Base-by-base conservation (phyloP, 2,113 vertebrate species). In the Caloenas nicobarica region DNA sequence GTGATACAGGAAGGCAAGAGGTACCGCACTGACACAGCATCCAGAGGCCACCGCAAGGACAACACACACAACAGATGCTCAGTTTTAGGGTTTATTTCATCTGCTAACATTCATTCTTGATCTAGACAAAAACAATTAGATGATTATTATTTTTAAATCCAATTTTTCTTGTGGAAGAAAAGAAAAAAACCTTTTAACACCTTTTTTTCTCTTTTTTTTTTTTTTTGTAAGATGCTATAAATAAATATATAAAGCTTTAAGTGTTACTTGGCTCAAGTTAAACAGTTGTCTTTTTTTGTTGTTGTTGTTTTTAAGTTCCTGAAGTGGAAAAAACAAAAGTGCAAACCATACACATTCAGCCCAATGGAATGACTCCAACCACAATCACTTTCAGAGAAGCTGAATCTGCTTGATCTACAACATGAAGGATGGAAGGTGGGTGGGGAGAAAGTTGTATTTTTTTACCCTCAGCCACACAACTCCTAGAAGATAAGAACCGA, bases 221-320 rank as follows among this genome's bases (percentile, higher is more conserved):
- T 91, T 91, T 92, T 94, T 86, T 96, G 96, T 94, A 94, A 97
- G 97, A 97, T 94, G 97, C 96, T 96, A 98, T 98, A 98, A 98
- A 98, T 98, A 98, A 98, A 98, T 98, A 98, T 70, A 91, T 96
- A 98, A 98, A 98, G 95, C 97, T 97, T 98, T 97, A 97, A 95
- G 17, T 93, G 91, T 97, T 97, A 97, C 91, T 95, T 66, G 89
- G 96, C 95, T 98, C 96, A 95, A 96, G 85, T 96, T 85, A 92
- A 95, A 97, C 89, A 87, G 65, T 97, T 89, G 84, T 92, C 58
- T 96, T 96, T 73, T 77, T 94, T 44, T 57, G 46, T 53, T 48
- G 64, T 79, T 89, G 51, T 85, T 86, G 65, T 5, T 73, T 66
- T 90, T 33, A 84, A 96, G 93, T 96, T 98, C 89, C 95, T 74